A percentile compares a stretch with the other conserved stretches of the same genome.
Conservation (phyloP, 2,888 invertebrate genomes). For the Troides oblongomaculatus region DNA sequence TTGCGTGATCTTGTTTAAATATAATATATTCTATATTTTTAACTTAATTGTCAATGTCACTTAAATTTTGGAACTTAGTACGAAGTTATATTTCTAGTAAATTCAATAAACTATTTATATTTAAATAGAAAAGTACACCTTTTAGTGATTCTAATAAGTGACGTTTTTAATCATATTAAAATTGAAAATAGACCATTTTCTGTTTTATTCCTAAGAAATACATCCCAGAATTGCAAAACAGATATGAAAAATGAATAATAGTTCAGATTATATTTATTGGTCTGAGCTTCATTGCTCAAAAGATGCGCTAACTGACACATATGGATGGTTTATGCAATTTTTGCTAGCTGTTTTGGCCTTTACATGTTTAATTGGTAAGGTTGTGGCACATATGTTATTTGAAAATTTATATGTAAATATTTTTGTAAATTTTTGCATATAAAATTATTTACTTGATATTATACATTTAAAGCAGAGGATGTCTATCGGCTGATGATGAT, state of each 20-base stretch:
- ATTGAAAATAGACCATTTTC: neutral
- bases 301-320: constrained; percentile 85
- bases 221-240: constrained; percentile 5
- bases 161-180: constrained; percentile 5
- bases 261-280: constrained; percentile 67
- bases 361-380: constrained; percentile 85
- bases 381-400: constrained; percentile 2
- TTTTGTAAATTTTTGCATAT: neutral
- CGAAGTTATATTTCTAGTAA: neutral
- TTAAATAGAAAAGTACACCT: neutral
- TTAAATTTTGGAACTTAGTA: neutral
- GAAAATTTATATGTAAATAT: neutral
- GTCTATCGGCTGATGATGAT: no score
- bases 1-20: neutral
- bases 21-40: neutral
- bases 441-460: neutral
- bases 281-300: constrained; percentile 82
- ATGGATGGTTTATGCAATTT: constrained; percentile 87
- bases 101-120: neutral
- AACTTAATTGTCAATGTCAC: neutral
- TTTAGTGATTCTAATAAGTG: neutral
- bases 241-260: constrained; percentile 73
- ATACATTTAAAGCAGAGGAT: no score
- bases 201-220: neutral
- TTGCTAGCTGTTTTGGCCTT: constrained; percentile 85